A percentile compares a stretch with the other conserved stretches of the same genome.
Evolutionary conservation across 2,797 vertebrate species (phyloP).

Genomic region (Gorsachius magnificus): DNA sequence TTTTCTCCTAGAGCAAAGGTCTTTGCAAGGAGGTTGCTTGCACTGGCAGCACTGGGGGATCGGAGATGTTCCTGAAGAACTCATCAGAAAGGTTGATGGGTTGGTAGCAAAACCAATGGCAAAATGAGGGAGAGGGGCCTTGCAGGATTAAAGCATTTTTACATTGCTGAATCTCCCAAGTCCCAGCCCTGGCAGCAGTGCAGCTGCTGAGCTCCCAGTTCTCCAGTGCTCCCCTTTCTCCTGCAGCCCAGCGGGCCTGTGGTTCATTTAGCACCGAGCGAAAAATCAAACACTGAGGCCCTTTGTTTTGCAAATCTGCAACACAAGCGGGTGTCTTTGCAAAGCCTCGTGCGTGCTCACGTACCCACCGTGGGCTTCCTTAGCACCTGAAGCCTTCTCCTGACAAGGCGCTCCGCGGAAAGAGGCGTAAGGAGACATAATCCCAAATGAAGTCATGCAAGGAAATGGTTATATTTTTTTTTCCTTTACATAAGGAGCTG

Average conservation of each 20-base stretch:
- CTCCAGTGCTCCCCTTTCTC: background rate
- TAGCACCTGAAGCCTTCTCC: background rate
- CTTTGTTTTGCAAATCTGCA: background rate
- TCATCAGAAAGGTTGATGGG: background rate
- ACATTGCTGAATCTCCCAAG: background rate
- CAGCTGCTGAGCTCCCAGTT: background rate
- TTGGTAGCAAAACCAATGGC: background rate
- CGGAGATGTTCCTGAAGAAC: background rate
- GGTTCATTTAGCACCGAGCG: background rate
- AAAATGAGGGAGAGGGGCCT: background rate
- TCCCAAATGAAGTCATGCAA: background rate
- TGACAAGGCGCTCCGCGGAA: background rate
- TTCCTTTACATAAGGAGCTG: constrained; percentile 8
- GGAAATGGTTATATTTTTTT: background rate
- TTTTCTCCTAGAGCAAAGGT: background rate
- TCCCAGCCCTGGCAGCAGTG: background rate
- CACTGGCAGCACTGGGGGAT: background rate
- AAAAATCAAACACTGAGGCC: background rate
- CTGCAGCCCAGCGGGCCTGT: background rate
- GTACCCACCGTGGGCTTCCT: background rate
- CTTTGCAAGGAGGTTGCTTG: background rate
- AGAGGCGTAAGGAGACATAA: background rate
- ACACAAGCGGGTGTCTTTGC: background rate
- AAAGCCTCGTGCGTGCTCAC: background rate
- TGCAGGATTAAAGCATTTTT: background rate